These are phyloP conservation scores for Mionectes olivaceus DNA, from an alignment of 2,797 vertebrate genomes.

Conservation along the genomic window DNA sequence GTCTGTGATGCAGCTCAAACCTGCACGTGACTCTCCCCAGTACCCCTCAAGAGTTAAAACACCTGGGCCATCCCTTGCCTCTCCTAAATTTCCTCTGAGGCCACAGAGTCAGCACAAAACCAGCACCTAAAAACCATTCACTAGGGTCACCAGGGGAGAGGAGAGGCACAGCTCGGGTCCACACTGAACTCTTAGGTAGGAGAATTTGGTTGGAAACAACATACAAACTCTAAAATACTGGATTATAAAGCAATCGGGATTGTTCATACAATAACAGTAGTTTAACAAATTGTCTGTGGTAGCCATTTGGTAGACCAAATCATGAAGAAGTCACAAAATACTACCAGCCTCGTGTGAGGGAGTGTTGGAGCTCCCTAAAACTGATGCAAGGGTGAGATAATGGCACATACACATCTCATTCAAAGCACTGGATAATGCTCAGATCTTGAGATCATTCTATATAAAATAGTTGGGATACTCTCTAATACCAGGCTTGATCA, in stretches of 20 bases:
- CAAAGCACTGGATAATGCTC: background rate
- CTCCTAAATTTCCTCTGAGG: background rate
- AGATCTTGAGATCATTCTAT: background rate
- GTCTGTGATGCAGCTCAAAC: background rate
- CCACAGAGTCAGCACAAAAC: background rate
- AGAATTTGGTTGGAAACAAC: background rate
- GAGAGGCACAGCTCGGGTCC: background rate
- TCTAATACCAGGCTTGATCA: background rate
- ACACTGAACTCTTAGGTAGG: fast-evolving
- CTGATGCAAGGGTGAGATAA: background rate
- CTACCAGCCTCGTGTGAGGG: background rate
- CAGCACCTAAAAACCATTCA: background rate
- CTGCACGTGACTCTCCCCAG: background rate
- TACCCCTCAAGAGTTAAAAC: background rate
- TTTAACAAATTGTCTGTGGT: background rate
- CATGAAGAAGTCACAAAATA: background rate
- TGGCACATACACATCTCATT: background rate
- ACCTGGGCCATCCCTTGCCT: background rate
- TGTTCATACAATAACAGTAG: background rate
- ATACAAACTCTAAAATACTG: background rate
- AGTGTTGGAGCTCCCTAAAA: background rate
- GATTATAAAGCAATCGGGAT: background rate
- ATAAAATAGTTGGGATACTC: background rate
- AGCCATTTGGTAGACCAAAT: background rate
- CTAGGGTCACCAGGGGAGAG: background rate